Evolutionary conservation across 2,113 vertebrate species (phyloP), one percentile per base, ranked within the genome.

Genomic region (Petrocephalus microphthalmus): DNA sequence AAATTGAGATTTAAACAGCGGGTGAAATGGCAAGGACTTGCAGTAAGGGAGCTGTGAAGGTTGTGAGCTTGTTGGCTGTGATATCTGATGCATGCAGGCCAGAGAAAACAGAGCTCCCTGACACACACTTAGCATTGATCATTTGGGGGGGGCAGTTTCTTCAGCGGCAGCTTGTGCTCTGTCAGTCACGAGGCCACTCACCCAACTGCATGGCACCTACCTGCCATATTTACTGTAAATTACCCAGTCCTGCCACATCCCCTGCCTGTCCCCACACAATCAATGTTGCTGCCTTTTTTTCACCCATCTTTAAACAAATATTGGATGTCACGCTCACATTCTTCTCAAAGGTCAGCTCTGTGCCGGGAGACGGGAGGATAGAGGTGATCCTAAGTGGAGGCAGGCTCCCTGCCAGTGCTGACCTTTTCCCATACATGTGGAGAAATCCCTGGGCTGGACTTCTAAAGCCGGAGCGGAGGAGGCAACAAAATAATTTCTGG

Each of bases 391-490:
- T 64, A 86, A 64, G 25, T 74, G 84, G n/a, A 49, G 88, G 22
- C 60, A 84, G 85, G 88, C 49, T 5, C 89, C 42, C 7, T 10
- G 74, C 83, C 37, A 42, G 86, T 90, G 90, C 90, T 92, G 88
- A 87, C 92, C 92, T 94, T 94, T 92, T 91, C 71, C 89, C 89
- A 64, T 90, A 87, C 60, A 71, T 83, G 85, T 89, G 57, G 54
- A 42, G 64, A 87, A 88, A 92, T 92, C 90, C 89, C 33, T 84
- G 89, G 47, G 81, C 88, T 85, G 89, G 87, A 90, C 90, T 91
- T 42, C 51, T 52, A 82, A 54, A 19, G 10, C 17, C 47, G 6
- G 49, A 10, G 52, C 7, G 86, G 86, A 49, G 57, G 64, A 8
- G 33, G 49, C 52, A 82, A 33, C 11, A 78, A 78, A 78, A 42